Evolutionary conservation across 2,797 vertebrate genomes (phyloP).

Genomic region (Nasua narica): DNA sequence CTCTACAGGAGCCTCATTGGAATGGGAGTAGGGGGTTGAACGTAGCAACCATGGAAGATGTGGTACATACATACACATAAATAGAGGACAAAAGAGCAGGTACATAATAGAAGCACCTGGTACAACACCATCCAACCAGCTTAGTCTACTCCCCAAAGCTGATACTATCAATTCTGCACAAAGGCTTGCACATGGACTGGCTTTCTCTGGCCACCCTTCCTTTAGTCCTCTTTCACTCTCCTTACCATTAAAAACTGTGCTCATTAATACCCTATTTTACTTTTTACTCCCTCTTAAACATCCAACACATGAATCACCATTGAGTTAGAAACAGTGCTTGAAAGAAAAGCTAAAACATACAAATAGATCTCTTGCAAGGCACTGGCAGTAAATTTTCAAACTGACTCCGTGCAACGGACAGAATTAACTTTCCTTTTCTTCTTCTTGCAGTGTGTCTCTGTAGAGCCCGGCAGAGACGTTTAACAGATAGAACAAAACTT

Average conservation of each 20-base stretch:
- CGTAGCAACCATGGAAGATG: neutral
- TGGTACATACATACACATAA: neutral
- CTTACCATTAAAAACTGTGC: conserved; percentile 1
- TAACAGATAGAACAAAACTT: conserved; percentile 56
- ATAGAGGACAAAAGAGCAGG: neutral
- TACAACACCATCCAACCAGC: neutral
- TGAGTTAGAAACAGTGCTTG: conserved; percentile 16
- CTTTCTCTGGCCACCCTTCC: conserved; percentile 22
- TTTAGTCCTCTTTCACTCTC: conserved; percentile 22
- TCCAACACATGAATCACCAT: neutral
- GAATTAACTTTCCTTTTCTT: conserved; percentile 63
- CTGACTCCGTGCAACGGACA: conserved; percentile 13
- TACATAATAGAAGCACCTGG: neutral
- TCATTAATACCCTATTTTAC: neutral
- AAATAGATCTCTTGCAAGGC: conserved; percentile 36
- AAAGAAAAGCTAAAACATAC: conserved; percentile 60
- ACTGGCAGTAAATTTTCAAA: conserved; percentile 58
- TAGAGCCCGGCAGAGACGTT: conserved; percentile 54
- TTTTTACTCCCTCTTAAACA: conserved; percentile 35
- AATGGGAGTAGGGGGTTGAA: neutral
- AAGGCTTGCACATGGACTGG: neutral
- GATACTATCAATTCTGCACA: conserved; percentile 2
- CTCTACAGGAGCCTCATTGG: neutral
- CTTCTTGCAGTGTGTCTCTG: conserved; percentile 46
- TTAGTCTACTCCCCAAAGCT: neutral